A percentile compares a stretch with the other conserved stretches of the same genome.
phyloP scores from a whole-genome alignment of 2,888 invertebrate genomes.

The Acrobeloides nanus region DNA sequence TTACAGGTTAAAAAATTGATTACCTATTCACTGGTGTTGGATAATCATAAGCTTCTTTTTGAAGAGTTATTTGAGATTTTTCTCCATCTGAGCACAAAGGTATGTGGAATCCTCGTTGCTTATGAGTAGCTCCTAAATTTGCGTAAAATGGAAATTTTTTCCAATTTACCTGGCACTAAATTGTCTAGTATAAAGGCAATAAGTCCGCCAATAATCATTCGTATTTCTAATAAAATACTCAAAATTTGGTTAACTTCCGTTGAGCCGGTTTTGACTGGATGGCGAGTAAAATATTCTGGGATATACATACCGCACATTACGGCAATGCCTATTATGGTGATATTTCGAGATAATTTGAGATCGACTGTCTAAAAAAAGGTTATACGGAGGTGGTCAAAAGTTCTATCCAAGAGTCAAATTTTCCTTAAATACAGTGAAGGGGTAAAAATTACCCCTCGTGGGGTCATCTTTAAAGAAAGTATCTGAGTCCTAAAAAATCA shows the following conservation, averaged over 20 bases:
- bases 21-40: no score
- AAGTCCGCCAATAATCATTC: slow-evolving; percentile 56
- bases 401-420: no score
- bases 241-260: slow-evolving; percentile 32
- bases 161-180: slow-evolving; percentile 23
- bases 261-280: slow-evolving; percentile 18
- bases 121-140: slow-evolving; percentile 29
- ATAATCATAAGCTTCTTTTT: no score
- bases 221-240: slow-evolving; percentile 42
- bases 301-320: slow-evolving; percentile 32
- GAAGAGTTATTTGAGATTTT: no score
- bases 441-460: no score
- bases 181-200: slow-evolving; percentile 57
- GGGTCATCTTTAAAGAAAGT: no score
- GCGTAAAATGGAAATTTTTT: neutral
- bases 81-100: no score
- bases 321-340: slow-evolving; percentile 38
- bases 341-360: slow-evolving; percentile 21
- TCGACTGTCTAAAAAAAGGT: slow-evolving; percentile 17
- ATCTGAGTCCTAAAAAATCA: no score
- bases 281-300: slow-evolving; percentile 23
- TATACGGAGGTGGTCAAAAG: no score
- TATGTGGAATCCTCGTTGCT: slow-evolving; percentile 32
- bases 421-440: no score
- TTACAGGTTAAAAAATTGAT: no score